Conservation (phyloP, 2,888 invertebrate species). For the Ophion ellenae region DNA sequence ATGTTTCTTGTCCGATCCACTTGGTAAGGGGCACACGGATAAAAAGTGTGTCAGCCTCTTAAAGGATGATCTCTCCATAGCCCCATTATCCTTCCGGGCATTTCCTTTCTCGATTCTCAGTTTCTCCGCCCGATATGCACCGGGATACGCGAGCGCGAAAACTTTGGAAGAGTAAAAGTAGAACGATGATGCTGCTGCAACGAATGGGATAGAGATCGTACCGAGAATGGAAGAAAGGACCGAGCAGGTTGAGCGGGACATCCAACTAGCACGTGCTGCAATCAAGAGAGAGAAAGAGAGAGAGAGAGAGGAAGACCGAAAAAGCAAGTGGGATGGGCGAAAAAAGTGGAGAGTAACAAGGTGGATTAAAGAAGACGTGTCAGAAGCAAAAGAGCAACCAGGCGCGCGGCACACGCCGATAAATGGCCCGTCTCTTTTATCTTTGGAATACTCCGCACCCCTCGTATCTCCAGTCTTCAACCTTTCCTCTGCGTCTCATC, state of each 20-base stretch:
- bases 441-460: slow-evolving; percentile 49
- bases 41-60: slow-evolving; percentile 27
- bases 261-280: slow-evolving; percentile 39
- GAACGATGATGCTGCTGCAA: slow-evolving; percentile 20
- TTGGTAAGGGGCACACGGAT: neutral
- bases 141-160: neutral
- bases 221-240: slow-evolving; percentile 25
- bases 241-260: slow-evolving; percentile 17
- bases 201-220: slow-evolving; percentile 6
- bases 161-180: slow-evolving; percentile 9
- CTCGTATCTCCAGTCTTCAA: slow-evolving; percentile 8
- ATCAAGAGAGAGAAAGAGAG: slow-evolving; percentile 18
- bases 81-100: slow-evolving; percentile 6
- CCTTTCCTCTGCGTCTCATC: slow-evolving; percentile 13
- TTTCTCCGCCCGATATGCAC: slow-evolving; percentile 5
- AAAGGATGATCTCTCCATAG: neutral
- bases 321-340: neutral
- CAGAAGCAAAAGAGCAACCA: slow-evolving; percentile 52
- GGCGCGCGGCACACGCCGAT: slow-evolving; percentile 43
- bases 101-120: slow-evolving; percentile 14
- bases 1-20: slow-evolving; percentile 1
- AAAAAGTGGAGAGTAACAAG: neutral
- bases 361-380: slow-evolving; percentile 49
- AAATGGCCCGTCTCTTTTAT: slow-evolving; percentile 63
- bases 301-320: slow-evolving; percentile 1